Evolutionary conservation across 2,888 invertebrate genomes (phyloP).

Genomic region (Agrochola lota): DNA sequence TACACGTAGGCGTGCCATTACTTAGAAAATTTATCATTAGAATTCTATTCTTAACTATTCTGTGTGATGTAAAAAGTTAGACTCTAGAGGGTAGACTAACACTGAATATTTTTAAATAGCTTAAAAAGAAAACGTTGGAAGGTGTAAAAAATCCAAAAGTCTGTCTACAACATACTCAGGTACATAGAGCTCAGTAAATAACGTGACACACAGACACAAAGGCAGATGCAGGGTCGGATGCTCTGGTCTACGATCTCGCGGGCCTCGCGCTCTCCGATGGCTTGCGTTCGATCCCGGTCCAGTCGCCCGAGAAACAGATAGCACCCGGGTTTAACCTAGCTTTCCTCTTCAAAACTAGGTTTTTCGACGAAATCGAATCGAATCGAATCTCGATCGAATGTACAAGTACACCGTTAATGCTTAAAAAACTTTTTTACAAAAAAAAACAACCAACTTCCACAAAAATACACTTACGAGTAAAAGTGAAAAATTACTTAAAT

Average conservation of each 20-base stretch:
- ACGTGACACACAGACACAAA: background rate
- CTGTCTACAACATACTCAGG: background rate
- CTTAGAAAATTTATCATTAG: background rate
- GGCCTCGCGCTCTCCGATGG: conserved; percentile 1
- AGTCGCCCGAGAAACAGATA: conserved; percentile 60
- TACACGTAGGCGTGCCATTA: background rate
- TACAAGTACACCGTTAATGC: background rate
- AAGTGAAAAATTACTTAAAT: too few relatives aligned
- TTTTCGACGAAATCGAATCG: conserved; percentile 9
- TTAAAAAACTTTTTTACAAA: too few relatives aligned
- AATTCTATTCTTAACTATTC: background rate
- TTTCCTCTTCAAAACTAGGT: conserved; percentile 22
- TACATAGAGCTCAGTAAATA: conserved; percentile 24
- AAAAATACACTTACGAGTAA: too few relatives aligned
- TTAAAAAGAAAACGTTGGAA: background rate
- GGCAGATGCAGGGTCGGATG: background rate
- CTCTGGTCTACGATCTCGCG: conserved; percentile 31
- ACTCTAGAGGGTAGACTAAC: background rate
- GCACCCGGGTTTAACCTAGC: conserved; percentile 19
- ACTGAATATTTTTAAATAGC: background rate
- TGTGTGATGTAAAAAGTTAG: background rate
- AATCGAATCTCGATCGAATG: too few relatives aligned
- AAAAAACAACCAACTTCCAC: too few relatives aligned
- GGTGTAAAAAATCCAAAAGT: conserved; percentile 5
- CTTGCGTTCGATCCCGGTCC: conserved; percentile 35